These are phyloP conservation scores for Danionella cerebrum DNA, from an alignment of 2,113 vertebrate genomes.

Conservation along the genomic window DNA sequence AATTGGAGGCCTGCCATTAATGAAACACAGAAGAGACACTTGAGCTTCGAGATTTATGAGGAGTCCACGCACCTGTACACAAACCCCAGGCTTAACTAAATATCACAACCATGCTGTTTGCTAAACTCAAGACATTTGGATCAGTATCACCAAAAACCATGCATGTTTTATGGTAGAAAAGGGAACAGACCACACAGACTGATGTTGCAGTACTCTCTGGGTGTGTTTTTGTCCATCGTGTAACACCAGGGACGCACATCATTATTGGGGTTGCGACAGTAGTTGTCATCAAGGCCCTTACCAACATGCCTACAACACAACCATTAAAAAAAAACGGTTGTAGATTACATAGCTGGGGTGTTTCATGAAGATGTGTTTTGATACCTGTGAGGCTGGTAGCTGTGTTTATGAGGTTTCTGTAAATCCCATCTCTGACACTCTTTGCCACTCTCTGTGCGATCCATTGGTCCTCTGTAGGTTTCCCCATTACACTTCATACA, in stretches of 20 bases:
- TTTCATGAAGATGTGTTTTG: constrained; percentile 22
- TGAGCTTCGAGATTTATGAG: not conserved
- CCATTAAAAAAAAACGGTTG: not conserved
- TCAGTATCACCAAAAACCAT: not conserved
- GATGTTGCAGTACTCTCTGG: constrained; percentile 95
- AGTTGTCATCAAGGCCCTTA: constrained; percentile 95
- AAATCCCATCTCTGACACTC: constrained; percentile 95
- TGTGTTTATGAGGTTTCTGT: constrained; percentile 79
- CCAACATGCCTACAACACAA: constrained; percentile 78
- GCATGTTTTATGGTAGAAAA: constrained; percentile 42
- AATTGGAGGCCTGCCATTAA: not conserved
- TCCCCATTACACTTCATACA: constrained; percentile 91
- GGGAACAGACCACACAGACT: constrained; percentile 84
- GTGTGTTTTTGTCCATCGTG: constrained; percentile 86
- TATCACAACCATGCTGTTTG: not conserved
- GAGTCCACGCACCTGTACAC: not conserved
- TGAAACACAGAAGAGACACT: not conserved
- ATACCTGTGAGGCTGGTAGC: constrained; percentile 85
- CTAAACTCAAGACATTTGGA: not conserved
- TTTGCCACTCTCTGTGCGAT: constrained; percentile 84
- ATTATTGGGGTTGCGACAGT: constrained; percentile 93
- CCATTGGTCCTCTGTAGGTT: constrained; percentile 83
- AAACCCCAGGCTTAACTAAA: constrained; percentile 11
- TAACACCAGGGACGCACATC: constrained; percentile 90
- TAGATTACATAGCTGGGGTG: not conserved